Conservation (phyloP, 2,797 vertebrate species). For the Hydrophis major region DNA sequence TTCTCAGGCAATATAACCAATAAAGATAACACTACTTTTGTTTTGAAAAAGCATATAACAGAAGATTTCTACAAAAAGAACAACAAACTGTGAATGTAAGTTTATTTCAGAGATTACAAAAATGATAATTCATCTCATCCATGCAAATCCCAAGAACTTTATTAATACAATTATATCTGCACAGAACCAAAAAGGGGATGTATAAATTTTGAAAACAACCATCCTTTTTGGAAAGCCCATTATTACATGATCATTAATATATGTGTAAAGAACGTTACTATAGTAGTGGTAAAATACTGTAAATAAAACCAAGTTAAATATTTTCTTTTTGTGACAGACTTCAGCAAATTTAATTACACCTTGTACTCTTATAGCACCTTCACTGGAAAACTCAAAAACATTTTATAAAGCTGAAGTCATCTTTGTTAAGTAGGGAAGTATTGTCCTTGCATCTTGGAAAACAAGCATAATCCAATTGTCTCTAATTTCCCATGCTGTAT, state of each 20-base stretch:
- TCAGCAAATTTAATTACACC: constrained; percentile 12
- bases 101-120: constrained; percentile 57
- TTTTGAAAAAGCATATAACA: neutral
- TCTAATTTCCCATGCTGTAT: neutral
- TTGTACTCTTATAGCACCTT: constrained; percentile 25
- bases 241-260: constrained; percentile 39
- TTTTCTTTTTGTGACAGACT: constrained; percentile 21
- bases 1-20: neutral
- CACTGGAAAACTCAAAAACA: constrained; percentile 29
- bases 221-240: constrained; percentile 24
- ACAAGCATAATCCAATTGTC: neutral
- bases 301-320: constrained; percentile 32
- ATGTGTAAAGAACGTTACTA: constrained; percentile 39
- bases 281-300: constrained; percentile 46
- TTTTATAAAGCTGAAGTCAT: constrained; percentile 43
- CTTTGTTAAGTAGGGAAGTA: constrained; percentile 49
- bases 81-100: constrained; percentile 35
- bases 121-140: constrained; percentile 26
- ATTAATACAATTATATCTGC: constrained; percentile 40
- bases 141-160: constrained; percentile 35
- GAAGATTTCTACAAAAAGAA: constrained; percentile 12
- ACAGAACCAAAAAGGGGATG: constrained; percentile 40
- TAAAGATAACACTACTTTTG: neutral
- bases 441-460: constrained; percentile 34
- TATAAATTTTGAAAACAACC: constrained; percentile 36